Conservation (phyloP, 2,888 invertebrate species). For the Frankliniella fusca region DNA sequence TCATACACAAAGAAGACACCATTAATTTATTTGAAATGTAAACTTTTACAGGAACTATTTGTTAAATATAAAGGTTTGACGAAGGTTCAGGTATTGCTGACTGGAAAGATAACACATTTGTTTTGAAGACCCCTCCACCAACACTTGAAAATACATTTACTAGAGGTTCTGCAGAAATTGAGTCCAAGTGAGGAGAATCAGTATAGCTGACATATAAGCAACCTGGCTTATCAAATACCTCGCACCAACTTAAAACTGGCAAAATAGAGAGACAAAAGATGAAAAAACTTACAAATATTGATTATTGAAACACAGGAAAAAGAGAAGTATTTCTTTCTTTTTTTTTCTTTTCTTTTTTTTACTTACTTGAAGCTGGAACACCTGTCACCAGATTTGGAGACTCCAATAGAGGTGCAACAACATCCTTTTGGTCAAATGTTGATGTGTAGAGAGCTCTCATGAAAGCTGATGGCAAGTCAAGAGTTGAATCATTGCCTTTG, state of each 20-base stretch:
- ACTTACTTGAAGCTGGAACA: not conserved
- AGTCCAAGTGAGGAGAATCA: not conserved
- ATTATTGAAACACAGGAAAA: too few relatives aligned
- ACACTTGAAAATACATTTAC: not conserved
- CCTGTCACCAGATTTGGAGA: not conserved
- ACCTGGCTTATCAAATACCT: not conserved
- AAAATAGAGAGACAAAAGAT: not conserved
- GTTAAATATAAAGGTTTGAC: not conserved
- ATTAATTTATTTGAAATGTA: not conserved
- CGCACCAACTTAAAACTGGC: slow-evolving; percentile 3
- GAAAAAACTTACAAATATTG: not conserved
- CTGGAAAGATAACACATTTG: not conserved
- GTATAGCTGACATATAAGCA: not conserved
- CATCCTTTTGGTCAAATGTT: not conserved
- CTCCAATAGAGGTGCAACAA: not conserved
- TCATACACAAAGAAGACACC: not conserved
- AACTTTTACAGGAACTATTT: not conserved
- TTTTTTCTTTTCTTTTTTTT: not conserved
- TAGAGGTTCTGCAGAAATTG: not conserved
- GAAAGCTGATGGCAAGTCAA: not conserved
- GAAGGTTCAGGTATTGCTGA: not conserved
- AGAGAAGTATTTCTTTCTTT: not conserved
- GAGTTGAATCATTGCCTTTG: not conserved
- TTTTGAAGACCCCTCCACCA: not conserved
- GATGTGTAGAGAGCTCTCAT: slow-evolving; percentile 15